Evolutionary conservation across 2,113 vertebrate genomes (phyloP), one percentile per base, ranked within the genome.

Genomic region (Xerus inauris): DNA sequence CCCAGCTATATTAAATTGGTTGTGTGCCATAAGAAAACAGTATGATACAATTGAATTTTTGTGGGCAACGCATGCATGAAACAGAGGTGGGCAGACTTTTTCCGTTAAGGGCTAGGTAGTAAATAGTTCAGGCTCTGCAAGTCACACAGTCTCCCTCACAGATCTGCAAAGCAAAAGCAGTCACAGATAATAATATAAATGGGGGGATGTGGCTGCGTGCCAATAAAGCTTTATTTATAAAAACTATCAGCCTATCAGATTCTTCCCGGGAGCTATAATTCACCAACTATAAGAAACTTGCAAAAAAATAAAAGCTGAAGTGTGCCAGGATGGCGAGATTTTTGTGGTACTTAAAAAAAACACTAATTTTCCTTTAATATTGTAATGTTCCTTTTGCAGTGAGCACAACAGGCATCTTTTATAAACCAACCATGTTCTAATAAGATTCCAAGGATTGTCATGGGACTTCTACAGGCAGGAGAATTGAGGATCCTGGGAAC

Each of bases 201-300:
- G 72, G 77, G n/a, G 40, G 93, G 28, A 42, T 35, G 30, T 91
- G 87, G 77, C 82, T 6, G 1, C 38, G 35, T 67, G 49, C 85
- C 54, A 92, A 95, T 95, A 96, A 97, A 97, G 67, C 90, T 97
- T 96, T 96, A 96, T 96, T 91, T 91, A 95, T 86, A 91, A 93
- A 97, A 96, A 81, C 38, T 87, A 69, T 57, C 32, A 3, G 42
- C 38, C 11, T 5, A 87, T 42, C 83, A 87, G 40, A 62, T 73
- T 32, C 47, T 42, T 28, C 67, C 30, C 71, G 5, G 22, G 22
- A 92, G 40, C 51, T 20, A 19, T 59, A 35, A 59, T 76, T 81
- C 83, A 35, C 42, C 38, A 49, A 19, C 38, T 49, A 57, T 14
- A 79, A 86, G 51, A 67, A 69, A 54, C 57, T 32, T 79, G 47